phyloP scores from a whole-genome alignment of 2,113 vertebrate species.

The Blennius ocellaris region DNA sequence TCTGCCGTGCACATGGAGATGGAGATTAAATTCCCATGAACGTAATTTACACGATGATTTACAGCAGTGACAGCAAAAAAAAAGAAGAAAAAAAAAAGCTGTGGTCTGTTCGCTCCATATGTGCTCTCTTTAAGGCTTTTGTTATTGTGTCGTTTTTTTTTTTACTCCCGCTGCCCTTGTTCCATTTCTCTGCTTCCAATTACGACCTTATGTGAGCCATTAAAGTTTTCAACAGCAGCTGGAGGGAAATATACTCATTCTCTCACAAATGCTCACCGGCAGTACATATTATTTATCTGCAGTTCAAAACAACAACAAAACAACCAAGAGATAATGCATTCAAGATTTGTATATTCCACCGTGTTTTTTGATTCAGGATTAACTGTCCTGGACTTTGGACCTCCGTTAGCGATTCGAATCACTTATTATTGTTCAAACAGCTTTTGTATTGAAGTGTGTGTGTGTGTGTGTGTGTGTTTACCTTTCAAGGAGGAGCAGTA shows the following conservation, averaged over 20 bases:
- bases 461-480: slow-evolving; percentile 59
- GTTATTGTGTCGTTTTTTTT: not conserved
- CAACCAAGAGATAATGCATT: not conserved
- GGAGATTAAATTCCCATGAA: no score
- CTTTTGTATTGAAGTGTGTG: not conserved
- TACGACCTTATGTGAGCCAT: slow-evolving; percentile 19
- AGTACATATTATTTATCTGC: slow-evolving; percentile 9
- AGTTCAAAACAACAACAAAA: not conserved
- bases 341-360: not conserved
- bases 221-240: slow-evolving; percentile 25
- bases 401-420: not conserved
- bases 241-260: not conserved
- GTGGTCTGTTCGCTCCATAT: not conserved
- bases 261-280: slow-evolving; percentile 20
- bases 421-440: slow-evolving; percentile 17
- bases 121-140: slow-evolving; percentile 8
- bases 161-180: not conserved
- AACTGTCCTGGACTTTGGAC: not conserved
- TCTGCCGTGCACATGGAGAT: no score
- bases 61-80: no score
- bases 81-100: no score
- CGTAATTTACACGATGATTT: no score
- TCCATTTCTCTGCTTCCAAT: slow-evolving; percentile 21
- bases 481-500: slow-evolving; percentile 48
- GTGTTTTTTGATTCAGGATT: slow-evolving; percentile 16